Base-by-base conservation (phyloP, 2,888 invertebrate species). In the Baronia brevicornis region DNA sequence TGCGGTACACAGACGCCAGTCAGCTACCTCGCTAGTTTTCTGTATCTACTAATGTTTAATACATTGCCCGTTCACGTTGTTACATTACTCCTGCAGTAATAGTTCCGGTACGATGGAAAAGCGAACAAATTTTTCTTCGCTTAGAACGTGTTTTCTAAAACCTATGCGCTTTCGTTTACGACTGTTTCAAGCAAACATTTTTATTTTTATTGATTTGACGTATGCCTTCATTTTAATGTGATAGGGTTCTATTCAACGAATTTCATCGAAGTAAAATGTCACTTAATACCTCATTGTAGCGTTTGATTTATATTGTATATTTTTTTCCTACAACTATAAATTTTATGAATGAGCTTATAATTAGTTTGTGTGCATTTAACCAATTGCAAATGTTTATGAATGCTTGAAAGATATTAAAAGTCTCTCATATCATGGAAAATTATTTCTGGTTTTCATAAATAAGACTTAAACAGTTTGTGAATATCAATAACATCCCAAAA, bases 41-140 rank as follows among this genome's bases (percentile, higher is more conserved):
- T 73, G 65, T 78, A 72, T 72, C 69, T 74, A 72, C 72, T 72
- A 73, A 79, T 78, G 78, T 77, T 71, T 77, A 77, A 78, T 79
- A 80, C 77, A 77, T 79, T 60, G 69, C 65, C 51, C 44, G 61
- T 60, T 57, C 48, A 36, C 51, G 51, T 42, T 43, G 42, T 39
- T 46, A 51, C 45, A 52, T 54, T 60, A 44, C 31, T 41, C 43
- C 50, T 48, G 51, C 58, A 55, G 45, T 54, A 46, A 39, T 34
- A 33, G 33, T 34, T 39, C 41, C 36, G 35, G 29, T 31, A 54
- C 70, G 61, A 56, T 66, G 70, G 62, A 73, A 73, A 69, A 61
- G 26, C 44, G 51, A 47, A 57, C 59, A 59, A 59, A 53, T 62
- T 64, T 64, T 60, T 54, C 51, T 40, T 44, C 48, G 38, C 43